These are phyloP conservation scores for Creontiades dilutus DNA, from an alignment of 2,888 invertebrate species.

Conservation along the genomic window DNA sequence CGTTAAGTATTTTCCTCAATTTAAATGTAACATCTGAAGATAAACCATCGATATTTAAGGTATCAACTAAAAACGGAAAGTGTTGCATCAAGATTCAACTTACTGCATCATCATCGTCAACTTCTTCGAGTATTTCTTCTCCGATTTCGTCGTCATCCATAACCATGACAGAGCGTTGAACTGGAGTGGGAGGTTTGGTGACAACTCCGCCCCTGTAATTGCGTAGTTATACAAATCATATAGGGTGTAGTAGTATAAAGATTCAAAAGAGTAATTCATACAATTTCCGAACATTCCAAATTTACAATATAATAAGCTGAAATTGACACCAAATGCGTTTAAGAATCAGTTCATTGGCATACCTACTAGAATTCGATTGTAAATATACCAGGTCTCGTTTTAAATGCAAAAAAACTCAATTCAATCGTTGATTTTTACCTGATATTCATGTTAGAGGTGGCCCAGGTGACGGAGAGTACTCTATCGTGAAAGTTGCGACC, in stretches of 20 bases:
- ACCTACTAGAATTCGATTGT: no score
- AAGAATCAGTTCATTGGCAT: no score
- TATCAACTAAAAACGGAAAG: background rate
- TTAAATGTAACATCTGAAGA: no score
- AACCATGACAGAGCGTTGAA: constrained; percentile 77
- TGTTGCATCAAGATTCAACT: constrained; percentile 71
- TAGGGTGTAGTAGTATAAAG: background rate
- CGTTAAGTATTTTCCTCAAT: no score
- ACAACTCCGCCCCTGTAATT: constrained; percentile 77
- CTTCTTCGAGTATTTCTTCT: constrained; percentile 79
- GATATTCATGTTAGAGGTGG: constrained; percentile 77
- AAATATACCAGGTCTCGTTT: no score
- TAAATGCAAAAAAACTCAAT: no score
- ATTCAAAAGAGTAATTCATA: background rate
- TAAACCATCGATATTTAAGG: background rate
- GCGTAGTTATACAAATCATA: background rate
- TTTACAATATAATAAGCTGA: background rate
- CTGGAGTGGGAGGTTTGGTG: constrained; percentile 74
- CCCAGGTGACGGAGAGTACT: constrained; percentile 80
- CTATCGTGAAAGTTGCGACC: constrained; percentile 87
- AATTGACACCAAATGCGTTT: no score
- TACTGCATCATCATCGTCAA: constrained; percentile 79
- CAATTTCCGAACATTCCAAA: no score
- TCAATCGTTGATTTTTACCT: constrained; percentile 70
- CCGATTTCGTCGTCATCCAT: constrained; percentile 79